Base-by-base conservation (phyloP, 1,140 invertebrate genomes). In the Adoxophyes honmai region DNA sequence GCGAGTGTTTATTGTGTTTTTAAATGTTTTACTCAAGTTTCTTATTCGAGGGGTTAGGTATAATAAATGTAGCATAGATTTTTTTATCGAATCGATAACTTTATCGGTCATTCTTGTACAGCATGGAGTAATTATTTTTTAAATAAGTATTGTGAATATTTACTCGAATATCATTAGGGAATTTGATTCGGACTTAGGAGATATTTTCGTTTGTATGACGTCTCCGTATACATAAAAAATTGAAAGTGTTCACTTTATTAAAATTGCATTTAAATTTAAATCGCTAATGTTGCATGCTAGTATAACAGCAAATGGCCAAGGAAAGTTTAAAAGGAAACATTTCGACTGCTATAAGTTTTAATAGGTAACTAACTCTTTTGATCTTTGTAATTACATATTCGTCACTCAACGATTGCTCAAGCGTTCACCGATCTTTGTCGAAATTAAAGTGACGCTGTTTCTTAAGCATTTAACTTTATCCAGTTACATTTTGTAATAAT, bases 261-360 rank as follows among this genome's bases (percentile, higher is more conserved):
- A 77, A 75, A 69, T 83, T 85, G 82, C 85, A 86, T 88, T 88
- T 88, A 87, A 81, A 86, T 88, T 88, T 88, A 87, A 81, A 78
- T 74, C 73, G 82, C 78, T 87, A 79, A 77, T 79, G 72, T 85
- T 76, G 82, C 81, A 84, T 84, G 79, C 78, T 87, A 72, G 73
- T 68, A 57, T 76, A 69, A 72, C 63, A 52, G 59, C 64, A 11
- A 33, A 48, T 13, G 42, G 42, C 18, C 42, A 48, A 48, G 42
- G 21, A 28, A 21, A 28, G 42, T 48, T 13, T 11, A 48, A 28
- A 48, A 28, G 2, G 6, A 28, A 28, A n/a, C 9, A 6, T 28
- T 11, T 28, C 21, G 21, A 48, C 42, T 28, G 9, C 18, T 58
- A 52, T 38, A 34, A 52, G 35, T 58, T 55, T 63, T 59, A 67